Conservation (phyloP, 2,888 invertebrate species). For the Parasteatoda lunata region DNA sequence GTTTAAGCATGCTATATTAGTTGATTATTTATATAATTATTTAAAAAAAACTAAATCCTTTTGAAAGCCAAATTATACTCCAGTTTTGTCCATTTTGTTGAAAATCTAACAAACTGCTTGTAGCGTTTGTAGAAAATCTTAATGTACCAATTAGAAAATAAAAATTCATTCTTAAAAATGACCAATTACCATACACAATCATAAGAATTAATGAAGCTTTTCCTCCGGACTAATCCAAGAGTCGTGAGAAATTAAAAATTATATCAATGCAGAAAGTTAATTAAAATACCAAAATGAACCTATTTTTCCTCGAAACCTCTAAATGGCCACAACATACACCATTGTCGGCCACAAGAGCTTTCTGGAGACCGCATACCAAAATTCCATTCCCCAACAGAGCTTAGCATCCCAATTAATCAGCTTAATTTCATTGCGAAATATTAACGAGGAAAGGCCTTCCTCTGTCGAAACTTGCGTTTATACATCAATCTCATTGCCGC, state of each 20-base stretch:
- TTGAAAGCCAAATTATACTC: no score
- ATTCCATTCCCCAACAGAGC: constrained; percentile 35
- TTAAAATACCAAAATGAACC: not conserved
- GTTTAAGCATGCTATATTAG: no score
- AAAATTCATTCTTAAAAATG: no score
- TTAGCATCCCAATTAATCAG: constrained; percentile 60
- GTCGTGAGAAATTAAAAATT: not conserved
- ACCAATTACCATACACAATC: no score
- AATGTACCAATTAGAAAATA: no score
- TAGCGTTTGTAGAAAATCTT: no score
- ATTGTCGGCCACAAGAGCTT: constrained; percentile 5
- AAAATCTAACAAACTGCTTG: no score
- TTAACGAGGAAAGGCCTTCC: constrained; percentile 44
- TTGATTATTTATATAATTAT: no score
- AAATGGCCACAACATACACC: constrained; percentile 1
- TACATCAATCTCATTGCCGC: constrained; percentile 37
- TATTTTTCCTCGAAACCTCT: not conserved
- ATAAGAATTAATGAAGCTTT: no score
- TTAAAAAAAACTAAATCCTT: no score
- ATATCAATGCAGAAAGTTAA: not conserved
- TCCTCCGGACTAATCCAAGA: no score
- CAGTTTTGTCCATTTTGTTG: no score
- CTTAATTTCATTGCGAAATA: constrained; percentile 64
- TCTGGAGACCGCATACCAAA: not conserved
- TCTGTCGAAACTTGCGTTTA: constrained; percentile 47